Evolutionary conservation across 2,113 vertebrate species (phyloP).

Genomic region (Trematomus loennbergii): DNA sequence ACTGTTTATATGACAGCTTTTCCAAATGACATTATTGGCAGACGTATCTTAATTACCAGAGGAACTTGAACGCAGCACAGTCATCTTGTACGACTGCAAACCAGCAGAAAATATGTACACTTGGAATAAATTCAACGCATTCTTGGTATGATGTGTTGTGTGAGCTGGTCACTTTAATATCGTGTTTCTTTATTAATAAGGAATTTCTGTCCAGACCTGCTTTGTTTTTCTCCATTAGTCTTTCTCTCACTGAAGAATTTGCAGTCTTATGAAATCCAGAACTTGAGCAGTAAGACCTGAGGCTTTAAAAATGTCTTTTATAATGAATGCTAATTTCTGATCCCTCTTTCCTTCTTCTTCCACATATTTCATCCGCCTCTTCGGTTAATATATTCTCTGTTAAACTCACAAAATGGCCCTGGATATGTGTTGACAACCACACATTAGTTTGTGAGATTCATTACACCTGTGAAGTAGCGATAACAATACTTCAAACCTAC

Average conservation of each 20-base stretch:
- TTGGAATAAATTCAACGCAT: no score
- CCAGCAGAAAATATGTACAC: not conserved
- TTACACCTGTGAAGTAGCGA: no score
- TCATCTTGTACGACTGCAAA: not conserved
- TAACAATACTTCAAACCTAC: no score
- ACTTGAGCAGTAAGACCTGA: conserved; percentile 36
- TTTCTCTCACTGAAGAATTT: not conserved
- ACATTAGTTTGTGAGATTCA: no score
- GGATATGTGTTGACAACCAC: no score
- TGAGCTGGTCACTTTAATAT: not conserved
- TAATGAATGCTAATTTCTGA: not conserved
- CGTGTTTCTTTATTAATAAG: not conserved
- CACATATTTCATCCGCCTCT: no score
- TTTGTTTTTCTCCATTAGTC: not conserved
- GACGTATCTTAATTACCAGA: no score
- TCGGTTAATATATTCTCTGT: no score
- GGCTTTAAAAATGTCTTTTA: conserved; percentile 22
- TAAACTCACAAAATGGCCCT: no score
- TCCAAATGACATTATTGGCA: not conserved
- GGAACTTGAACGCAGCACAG: not conserved
- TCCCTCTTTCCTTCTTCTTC: not conserved
- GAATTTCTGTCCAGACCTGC: not conserved
- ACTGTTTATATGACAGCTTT: not conserved
- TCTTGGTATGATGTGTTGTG: not conserved
- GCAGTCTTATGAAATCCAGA: conserved; percentile 13